phyloP scores from a whole-genome alignment of 2,888 invertebrate genomes.

The Protonemura montana region DNA sequence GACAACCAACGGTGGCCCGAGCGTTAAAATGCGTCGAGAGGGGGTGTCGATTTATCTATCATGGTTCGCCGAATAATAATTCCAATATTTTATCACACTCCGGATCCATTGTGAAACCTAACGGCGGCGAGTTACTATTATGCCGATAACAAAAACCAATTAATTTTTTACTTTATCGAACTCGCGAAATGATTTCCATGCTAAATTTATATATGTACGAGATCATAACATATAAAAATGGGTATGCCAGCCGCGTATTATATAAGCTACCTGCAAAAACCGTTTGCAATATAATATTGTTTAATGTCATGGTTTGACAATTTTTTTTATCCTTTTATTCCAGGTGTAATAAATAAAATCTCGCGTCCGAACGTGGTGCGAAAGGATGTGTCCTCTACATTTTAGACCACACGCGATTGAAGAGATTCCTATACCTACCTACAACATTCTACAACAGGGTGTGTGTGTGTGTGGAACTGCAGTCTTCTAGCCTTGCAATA shows the following conservation, averaged over 20 bases:
- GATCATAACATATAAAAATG: background rate
- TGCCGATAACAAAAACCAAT: slow-evolving; percentile 25
- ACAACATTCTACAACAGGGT: background rate
- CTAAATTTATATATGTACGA: background rate
- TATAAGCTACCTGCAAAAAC: slow-evolving; percentile 2
- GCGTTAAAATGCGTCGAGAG: background rate
- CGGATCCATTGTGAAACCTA: background rate
- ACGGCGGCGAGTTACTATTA: slow-evolving; percentile 8
- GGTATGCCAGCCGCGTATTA: background rate
- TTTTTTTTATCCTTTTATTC: slow-evolving; percentile 17
- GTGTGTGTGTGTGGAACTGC: background rate
- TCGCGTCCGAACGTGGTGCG: background rate
- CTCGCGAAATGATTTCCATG: slow-evolving; percentile 27
- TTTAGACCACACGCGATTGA: slow-evolving; percentile 24
- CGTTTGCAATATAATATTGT: background rate
- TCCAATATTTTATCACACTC: background rate
- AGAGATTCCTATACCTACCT: background rate
- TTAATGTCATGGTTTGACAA: slow-evolving; percentile 23
- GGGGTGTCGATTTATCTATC: slow-evolving; percentile 26
- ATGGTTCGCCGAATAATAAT: background rate
- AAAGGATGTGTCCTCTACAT: background rate
- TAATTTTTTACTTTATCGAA: slow-evolving; percentile 21
- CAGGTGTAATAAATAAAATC: slow-evolving; percentile 27
- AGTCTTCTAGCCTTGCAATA: background rate
- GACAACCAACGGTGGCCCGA: background rate